These are phyloP conservation scores for Chelonia mydas DNA, from an alignment of 2,797 vertebrate genomes.

Conservation along the genomic window DNA sequence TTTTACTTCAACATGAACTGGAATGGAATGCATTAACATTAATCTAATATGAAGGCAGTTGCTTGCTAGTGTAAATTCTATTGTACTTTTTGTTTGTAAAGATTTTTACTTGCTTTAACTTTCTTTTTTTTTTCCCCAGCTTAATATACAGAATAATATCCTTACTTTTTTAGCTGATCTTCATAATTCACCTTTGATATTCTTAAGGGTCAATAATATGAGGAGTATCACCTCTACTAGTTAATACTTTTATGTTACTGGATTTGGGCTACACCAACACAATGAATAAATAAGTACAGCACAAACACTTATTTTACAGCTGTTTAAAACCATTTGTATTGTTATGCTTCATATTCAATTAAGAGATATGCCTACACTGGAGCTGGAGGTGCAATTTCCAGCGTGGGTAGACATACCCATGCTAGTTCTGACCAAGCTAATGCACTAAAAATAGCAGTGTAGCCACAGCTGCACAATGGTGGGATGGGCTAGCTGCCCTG, in stretches of 20 bases:
- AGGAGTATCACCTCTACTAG: neutral
- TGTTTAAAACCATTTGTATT: neutral
- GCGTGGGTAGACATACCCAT: neutral
- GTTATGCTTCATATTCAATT: neutral
- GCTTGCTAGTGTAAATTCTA: conserved; percentile 37
- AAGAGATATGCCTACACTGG: neutral
- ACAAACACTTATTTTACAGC: neutral
- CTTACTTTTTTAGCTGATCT: neutral
- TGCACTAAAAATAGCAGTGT: neutral
- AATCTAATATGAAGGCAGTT: conserved; percentile 48
- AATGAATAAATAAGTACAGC: neutral
- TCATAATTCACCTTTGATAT: neutral
- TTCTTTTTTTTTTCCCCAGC: neutral
- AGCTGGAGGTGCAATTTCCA: neutral
- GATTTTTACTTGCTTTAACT: neutral
- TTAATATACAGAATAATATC: neutral
- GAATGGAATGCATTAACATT: conserved; percentile 71
- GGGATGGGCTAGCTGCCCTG: neutral
- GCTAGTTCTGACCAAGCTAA: neutral
- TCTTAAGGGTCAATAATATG: neutral
- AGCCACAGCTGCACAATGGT: neutral
- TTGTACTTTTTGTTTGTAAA: neutral
- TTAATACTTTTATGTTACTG: neutral
- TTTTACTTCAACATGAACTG: conserved; percentile 78
- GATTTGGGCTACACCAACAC: neutral